Base-by-base conservation (phyloP, 1,140 invertebrate genomes). In the Drosophila equinoxialis region DNA sequence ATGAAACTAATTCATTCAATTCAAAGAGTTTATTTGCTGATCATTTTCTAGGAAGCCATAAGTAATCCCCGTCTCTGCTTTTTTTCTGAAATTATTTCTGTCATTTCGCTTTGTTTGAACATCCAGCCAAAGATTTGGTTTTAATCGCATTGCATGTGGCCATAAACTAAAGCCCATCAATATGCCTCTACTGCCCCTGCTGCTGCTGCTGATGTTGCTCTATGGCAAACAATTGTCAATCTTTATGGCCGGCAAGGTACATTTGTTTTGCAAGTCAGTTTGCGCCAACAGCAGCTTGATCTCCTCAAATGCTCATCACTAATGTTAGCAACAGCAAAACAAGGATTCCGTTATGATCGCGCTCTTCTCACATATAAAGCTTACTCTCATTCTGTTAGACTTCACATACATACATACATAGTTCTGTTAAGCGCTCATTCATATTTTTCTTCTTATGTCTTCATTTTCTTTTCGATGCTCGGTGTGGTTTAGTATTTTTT, bases 91-190 rank as follows among this genome's bases (percentile, higher is more conserved):
- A 23, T 51, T 51, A 23, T 51, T 51, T 51, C 17, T 51, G 45
- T 23, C 45, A 51, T 51, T 51, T 20, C 17, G 45, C 17, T 51
- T 51, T 20, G 45, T 51, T 51, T 51, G 45, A 51, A 11, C 23
- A 20, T 74, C 51, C 41, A 70, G 45, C 59, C 66, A 68, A 77
- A 85, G 78, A 85, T 86, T 86, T 71, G 82, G 69, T 78, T 81
- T 86, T 85, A 85, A 85, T 85, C 82, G 84, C 82, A 55, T 85
- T 79, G 86, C 71, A 76, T 76, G 45, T 51, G 76, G 60, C 64
- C 76, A 77, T 73, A 66, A 74, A 73, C 71, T 65, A 35, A 71
- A 68, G 60, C 39, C 61, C 39, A 45, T 45, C 61, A 63, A 51
- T 63, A 48, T 51, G 45, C 14, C 26, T 33, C 54, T n/a, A 26